Base-by-base conservation (phyloP, 1,140 invertebrate species). In the Plodia interpunctella region DNA sequence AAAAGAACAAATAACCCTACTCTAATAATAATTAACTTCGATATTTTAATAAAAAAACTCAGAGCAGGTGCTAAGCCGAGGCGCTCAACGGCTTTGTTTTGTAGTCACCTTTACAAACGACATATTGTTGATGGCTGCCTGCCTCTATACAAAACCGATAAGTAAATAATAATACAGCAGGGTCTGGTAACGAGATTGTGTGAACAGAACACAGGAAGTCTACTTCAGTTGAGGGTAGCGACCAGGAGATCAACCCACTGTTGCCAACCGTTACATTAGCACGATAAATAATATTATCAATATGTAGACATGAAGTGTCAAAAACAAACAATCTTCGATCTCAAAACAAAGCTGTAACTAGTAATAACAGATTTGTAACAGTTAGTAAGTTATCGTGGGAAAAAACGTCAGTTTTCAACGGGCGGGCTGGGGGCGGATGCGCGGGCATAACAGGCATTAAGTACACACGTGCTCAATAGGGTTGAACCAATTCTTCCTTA, bases 31-130 rank as follows among this genome's bases (percentile, higher is more conserved):
- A 67, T 74, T 68, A 67, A 59, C 52, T 62, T 57, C 63, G 56
- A 68, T 60, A 59, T 54, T 71, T 59, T 68, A 65, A 69, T 60
- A 61, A 78, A 82, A 80, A 74, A 74, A 70, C 19, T 28, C 30
- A 59, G 62, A 68, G 81, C 83, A 84, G 81, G 83, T 84, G 83
- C 68, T 81, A 74, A 78, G 72, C 74, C 60, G 70, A 73, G 56
- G 70, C 68, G 66, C 64, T 70, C 73, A 78, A 80, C 78, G 74
- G 76, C 80, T 83, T 81, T 83, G 81, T 87, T 84, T 81, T 77
- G 78, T 80, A 78, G 77, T 83, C 78, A 82, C 80, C 80, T 84
- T 79, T 83, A 80, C 66, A 76, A 77, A 72, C 76, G 78, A 85
- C 79, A 80, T 78, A 85, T 83, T 85, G 80, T 81, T 83, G 76